phyloP scores from a whole-genome alignment of 2,113 vertebrate genomes.

The Cheilinus undulatus region DNA sequence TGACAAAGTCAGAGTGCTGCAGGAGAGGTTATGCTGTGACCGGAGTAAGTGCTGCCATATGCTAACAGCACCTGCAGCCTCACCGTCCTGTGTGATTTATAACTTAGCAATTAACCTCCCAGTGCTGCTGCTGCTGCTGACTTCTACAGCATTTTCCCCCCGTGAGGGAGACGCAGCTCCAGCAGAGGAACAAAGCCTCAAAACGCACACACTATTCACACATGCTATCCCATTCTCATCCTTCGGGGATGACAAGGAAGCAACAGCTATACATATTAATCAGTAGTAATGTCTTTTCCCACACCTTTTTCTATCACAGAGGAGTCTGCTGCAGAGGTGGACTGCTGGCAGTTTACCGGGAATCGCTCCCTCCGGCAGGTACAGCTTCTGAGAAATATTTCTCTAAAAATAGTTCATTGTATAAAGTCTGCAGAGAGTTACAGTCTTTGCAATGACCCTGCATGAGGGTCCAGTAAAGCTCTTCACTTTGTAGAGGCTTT shows the following conservation, averaged over 20 bases:
- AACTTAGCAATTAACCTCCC: constrained; percentile 64
- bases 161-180: constrained; percentile 19
- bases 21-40: constrained; percentile 12
- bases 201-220: constrained; percentile 9
- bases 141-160: constrained; percentile 43
- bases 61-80: constrained; percentile 21
- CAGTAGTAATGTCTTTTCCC: constrained; percentile 42
- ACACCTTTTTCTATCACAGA: constrained; percentile 14
- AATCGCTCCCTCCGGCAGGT: constrained; percentile 1
- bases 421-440: constrained; percentile 6
- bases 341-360: constrained; percentile 24
- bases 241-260: constrained; percentile 37
- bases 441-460: constrained; percentile 3
- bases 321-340: constrained; percentile 4
- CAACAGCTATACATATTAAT: constrained; percentile 70
- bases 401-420: constrained; percentile 17
- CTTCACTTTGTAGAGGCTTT: not conserved
- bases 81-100: constrained; percentile 66
- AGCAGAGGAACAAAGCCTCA: constrained; percentile 35
- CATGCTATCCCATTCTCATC: constrained; percentile 39
- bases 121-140: constrained; percentile 39
- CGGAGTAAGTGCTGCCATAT: constrained; percentile 26
- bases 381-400: constrained; percentile 3
- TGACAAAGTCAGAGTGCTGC: not conserved
- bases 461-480: constrained; percentile 17